Percentiles rank a stretch among this genome's conserved stretches.
Evolutionary conservation across 1,140 invertebrate species (phyloP).

Genomic region (Drosophila subpulchrella): DNA sequence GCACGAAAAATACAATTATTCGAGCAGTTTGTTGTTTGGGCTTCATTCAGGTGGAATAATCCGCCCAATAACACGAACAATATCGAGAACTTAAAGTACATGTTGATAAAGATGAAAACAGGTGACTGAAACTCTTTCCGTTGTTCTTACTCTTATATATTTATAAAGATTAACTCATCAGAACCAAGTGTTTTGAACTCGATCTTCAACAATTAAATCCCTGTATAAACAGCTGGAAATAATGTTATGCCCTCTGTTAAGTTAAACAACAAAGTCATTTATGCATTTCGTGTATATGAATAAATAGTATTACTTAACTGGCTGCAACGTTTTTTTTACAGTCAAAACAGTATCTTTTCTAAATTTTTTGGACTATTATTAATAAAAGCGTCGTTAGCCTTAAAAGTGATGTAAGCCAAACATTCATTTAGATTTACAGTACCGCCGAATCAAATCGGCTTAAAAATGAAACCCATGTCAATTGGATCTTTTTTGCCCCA

Average conservation of each 20-base stretch:
- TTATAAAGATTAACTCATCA: constrained; percentile 10
- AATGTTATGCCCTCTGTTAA: constrained; percentile 3
- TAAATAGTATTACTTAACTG: constrained; percentile 18
- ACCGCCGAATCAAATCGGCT: not conserved
- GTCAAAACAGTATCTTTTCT: not conserved
- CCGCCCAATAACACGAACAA: constrained; percentile 7
- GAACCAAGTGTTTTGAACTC: constrained; percentile 8
- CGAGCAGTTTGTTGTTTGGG: constrained; percentile 26
- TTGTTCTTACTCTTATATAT: not conserved
- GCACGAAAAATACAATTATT: constrained; percentile 14
- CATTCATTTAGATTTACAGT: not conserved
- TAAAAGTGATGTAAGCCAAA: not conserved
- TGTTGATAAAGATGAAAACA: not conserved
- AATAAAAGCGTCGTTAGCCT: no score
- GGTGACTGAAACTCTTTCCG: constrained; percentile 22
- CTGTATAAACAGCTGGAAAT: constrained; percentile 30
- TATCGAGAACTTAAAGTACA: constrained; percentile 14
- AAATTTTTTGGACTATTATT: not conserved
- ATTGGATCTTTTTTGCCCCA: constrained; percentile 9
- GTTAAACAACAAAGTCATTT: constrained; percentile 2
- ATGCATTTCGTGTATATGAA: not conserved
- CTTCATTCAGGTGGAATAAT: constrained; percentile 9
- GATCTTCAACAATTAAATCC: constrained; percentile 6
- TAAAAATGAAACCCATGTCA: not conserved
- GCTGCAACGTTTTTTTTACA: not conserved